Evolutionary conservation across 2,888 invertebrate species (phyloP).

Genomic region (Trachelus stipa): DNA sequence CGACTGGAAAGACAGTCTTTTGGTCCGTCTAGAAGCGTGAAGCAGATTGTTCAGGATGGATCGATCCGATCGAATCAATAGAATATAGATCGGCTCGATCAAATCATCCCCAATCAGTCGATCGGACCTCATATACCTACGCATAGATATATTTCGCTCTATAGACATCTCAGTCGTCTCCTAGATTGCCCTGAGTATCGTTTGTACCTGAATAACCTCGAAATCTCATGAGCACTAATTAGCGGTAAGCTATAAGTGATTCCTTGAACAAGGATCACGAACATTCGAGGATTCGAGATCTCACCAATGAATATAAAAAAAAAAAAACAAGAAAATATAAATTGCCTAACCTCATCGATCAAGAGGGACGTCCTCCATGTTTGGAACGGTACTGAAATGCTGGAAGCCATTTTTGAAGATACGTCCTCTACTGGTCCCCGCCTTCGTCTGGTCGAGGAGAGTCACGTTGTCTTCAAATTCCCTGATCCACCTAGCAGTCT

Average conservation of each 20-base stretch:
- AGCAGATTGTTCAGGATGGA: not conserved
- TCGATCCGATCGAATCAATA: not conserved
- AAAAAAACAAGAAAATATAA: not conserved
- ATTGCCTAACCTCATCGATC: conserved; percentile 45
- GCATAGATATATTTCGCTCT: not conserved
- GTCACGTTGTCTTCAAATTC: conserved; percentile 60
- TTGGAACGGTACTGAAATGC: conserved; percentile 53
- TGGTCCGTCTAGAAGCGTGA: not conserved
- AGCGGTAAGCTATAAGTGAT: not conserved
- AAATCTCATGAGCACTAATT: conserved; percentile 1
- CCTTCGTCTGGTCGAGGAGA: conserved; percentile 53
- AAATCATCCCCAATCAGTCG: not conserved
- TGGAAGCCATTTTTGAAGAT: conserved; percentile 68
- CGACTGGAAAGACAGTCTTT: not conserved
- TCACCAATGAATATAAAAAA: not conserved
- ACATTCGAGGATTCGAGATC: not conserved
- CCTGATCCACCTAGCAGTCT: conserved; percentile 57
- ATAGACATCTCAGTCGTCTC: conserved; percentile 6
- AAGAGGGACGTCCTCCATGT: conserved; percentile 51
- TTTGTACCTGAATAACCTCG: conserved; percentile 36
- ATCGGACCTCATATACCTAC: not conserved
- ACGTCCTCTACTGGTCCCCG: conserved; percentile 54
- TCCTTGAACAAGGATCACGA: not conserved
- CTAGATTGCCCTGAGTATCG: conserved; percentile 42
- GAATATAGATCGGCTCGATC: not conserved